A percentile compares a stretch with the other conserved stretches of the same genome.
Evolutionary conservation across 2,888 invertebrate genomes (phyloP).

Genomic region (Tetragnatha montana): DNA sequence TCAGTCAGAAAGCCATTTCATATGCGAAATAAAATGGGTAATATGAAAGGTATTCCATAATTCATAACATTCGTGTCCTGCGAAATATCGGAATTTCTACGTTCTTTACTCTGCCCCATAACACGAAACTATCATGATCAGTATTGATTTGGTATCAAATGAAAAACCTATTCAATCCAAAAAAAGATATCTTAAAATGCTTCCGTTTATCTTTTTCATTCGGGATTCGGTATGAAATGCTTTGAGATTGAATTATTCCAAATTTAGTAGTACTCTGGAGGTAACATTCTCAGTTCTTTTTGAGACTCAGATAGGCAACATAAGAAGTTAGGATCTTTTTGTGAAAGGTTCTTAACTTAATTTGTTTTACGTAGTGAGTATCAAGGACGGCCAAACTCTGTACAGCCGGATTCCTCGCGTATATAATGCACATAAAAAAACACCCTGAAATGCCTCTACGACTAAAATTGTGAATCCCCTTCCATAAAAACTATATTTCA

Average conservation of each 20-base stretch:
- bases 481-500: no score
- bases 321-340: no score
- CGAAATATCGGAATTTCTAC: not conserved
- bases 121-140: not conserved
- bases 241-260: not conserved
- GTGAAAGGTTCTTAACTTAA: no score
- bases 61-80: not conserved
- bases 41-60: not conserved
- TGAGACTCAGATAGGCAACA: no score
- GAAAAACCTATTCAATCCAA: not conserved
- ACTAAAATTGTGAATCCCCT: no score
- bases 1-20: not conserved
- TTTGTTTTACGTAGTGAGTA: no score
- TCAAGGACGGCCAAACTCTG: no score
- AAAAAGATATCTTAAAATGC: not conserved
- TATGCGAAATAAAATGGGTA: not conserved
- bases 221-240: not conserved
- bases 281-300: no score
- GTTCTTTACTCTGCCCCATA: not conserved
- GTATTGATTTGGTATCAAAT: not conserved
- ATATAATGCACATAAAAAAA: no score
- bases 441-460: no score
- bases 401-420: no score
- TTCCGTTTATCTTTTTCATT: not conserved
- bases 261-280: not conserved